phyloP scores from a whole-genome alignment of 2,113 vertebrate species.

The Barnardius zonarius region DNA sequence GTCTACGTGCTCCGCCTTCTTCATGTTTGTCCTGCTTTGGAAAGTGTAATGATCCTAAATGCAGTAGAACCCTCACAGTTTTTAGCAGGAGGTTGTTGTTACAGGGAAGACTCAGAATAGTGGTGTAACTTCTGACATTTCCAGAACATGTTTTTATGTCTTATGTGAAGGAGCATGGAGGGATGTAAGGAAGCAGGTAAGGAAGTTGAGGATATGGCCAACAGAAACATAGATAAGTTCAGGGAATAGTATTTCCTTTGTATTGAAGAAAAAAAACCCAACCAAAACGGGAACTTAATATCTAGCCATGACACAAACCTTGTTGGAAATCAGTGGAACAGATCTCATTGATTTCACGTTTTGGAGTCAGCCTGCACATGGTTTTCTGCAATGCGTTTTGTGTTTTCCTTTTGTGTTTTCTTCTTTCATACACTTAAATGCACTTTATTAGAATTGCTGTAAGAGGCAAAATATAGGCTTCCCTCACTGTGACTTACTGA shows the following conservation, averaged over 20 bases:
- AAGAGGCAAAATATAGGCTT: neutral
- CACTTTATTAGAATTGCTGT: neutral
- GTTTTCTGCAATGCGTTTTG: neutral
- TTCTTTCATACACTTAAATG: neutral
- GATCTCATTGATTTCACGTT: neutral
- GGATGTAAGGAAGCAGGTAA: neutral
- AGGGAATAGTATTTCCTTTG: neutral
- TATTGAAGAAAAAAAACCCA: neutral
- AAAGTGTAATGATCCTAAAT: neutral
- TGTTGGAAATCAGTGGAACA: neutral
- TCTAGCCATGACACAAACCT: neutral
- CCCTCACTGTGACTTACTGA: neutral
- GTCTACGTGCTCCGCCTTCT: neutral
- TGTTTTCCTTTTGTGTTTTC: neutral
- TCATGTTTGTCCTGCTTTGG: neutral
- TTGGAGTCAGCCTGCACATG: neutral
- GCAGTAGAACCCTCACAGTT: neutral
- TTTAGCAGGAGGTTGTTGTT: neutral
- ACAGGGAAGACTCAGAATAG: neutral
- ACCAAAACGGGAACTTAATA: neutral
- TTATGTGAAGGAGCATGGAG: neutral
- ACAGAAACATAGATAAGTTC: neutral
- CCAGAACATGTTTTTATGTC: neutral
- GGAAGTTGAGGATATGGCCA: neutral
- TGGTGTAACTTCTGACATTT: neutral